These are phyloP conservation scores for Mimachlamys varia DNA, from an alignment of 2,888 invertebrate species.

Conservation along the genomic window DNA sequence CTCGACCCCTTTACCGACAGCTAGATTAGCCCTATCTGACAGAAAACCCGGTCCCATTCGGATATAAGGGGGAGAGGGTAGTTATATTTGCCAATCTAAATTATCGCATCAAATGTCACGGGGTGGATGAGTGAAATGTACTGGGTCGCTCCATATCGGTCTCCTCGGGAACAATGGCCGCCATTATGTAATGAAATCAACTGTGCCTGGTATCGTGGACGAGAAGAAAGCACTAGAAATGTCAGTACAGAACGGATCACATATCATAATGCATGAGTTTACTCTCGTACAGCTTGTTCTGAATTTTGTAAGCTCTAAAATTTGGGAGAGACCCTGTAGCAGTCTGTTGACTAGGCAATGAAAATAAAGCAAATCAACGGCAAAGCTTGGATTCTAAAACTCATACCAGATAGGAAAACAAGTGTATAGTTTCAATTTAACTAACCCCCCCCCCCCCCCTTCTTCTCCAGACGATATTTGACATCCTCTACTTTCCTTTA, in stretches of 20 bases:
- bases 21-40: not conserved
- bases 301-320: too few relatives aligned
- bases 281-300: too few relatives aligned
- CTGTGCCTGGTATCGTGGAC: not conserved
- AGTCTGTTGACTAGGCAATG: too few relatives aligned
- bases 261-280: not conserved
- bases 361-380: too few relatives aligned
- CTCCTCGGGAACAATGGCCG: not conserved
- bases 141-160: not conserved
- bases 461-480: too few relatives aligned
- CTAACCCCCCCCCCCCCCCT: too few relatives aligned
- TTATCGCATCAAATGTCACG: not conserved
- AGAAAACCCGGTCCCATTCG: not conserved
- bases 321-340: too few relatives aligned
- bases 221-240: not conserved
- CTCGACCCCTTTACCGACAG: not conserved
- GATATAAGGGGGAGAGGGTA: not conserved
- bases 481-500: too few relatives aligned
- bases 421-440: too few relatives aligned
- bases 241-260: not conserved
- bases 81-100: slow-evolving; percentile 19
- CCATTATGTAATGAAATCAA: slow-evolving; percentile 17
- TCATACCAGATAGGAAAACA: too few relatives aligned
- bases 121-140: slow-evolving; percentile 14
- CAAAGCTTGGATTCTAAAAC: too few relatives aligned